Evolutionary conservation across 2,888 invertebrate genomes (phyloP), one percentile per base, ranked within the genome.

Genomic region (Carcina quercana): DNA sequence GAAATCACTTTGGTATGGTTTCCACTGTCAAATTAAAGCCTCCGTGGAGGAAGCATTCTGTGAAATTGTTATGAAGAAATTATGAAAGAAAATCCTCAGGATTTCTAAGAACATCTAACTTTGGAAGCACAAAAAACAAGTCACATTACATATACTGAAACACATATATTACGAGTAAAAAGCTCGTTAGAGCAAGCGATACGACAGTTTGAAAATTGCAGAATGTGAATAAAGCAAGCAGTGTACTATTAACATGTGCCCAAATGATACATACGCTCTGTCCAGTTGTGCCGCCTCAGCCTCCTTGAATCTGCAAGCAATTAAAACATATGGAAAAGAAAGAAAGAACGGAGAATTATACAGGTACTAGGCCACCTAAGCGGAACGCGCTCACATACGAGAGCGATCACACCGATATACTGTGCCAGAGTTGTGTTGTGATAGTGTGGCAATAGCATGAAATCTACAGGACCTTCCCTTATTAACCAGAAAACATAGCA

Each of bases 231-330:
- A 20, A 31, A 15, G 57, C 55, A 62, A 67, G 67, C 56, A 53
- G 55, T 47, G 63, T 73, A 70, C 67, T 53, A 56, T 44, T 47
- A n/a, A n/a, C n/a, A 13, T 50, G 63, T 70, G 68, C 69, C 58
- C 53, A 60, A 68, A 73, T 67, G 71, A 86, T 92, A 92, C 92
- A 88, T 91, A 91, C 91, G 91, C 88, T 90, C 91, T 87, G 84
- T 92, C 92, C 88, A 91, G 78, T 56, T 86, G 89, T 65, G 91
- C 89, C 75, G 89, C 89, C 88, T 92, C 91, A 71, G 89, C 86
- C 87, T 92, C 91, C 90, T 91, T 92, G 91, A 91, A 91, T 91
- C 92, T 92, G 91, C 63, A 91, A 92, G 88, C 82, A 85, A 85
- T 83, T 79, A 71, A 79, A 84, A 54, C 73, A 74, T 76, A 78